phyloP scores from a whole-genome alignment of 2,113 vertebrate genomes.

The Myotis davidii region DNA sequence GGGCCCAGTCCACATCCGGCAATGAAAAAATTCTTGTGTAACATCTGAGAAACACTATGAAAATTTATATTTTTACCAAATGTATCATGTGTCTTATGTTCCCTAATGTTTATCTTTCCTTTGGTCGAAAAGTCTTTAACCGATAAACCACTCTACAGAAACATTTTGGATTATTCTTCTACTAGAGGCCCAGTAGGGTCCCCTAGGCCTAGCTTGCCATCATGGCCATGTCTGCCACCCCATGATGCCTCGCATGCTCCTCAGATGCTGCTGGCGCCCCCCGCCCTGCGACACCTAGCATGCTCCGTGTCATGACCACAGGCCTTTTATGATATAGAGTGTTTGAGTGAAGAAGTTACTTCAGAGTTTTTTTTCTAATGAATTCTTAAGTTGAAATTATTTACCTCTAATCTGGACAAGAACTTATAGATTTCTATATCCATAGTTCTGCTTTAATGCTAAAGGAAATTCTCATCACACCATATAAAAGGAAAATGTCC shows the following conservation, averaged over 20 bases:
- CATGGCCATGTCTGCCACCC: too few relatives aligned
- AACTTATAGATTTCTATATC: neutral
- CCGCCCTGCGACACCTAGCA: too few relatives aligned
- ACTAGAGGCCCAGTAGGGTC: too few relatives aligned
- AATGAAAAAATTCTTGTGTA: conserved; percentile 22
- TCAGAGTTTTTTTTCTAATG: conserved; percentile 4
- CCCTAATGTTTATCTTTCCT: neutral
- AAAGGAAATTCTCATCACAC: neutral
- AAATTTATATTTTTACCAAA: conserved; percentile 11
- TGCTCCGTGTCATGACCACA: too few relatives aligned
- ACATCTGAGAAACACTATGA: conserved; percentile 40
- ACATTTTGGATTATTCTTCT: neutral
- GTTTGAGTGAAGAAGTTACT: neutral
- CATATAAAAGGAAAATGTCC: neutral
- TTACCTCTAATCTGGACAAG: neutral
- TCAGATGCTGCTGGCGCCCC: too few relatives aligned
- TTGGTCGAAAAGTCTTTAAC: neutral
- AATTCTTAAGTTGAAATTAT: conserved; percentile 13
- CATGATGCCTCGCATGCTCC: too few relatives aligned
- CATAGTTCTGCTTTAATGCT: neutral
- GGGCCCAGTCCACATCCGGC: neutral
- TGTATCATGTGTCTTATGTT: neutral
- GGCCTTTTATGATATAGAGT: neutral
- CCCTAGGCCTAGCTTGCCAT: too few relatives aligned
- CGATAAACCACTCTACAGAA: neutral